These are phyloP conservation scores for Otus scops DNA, from an alignment of 2,797 vertebrate genomes.

Conservation along the genomic window DNA sequence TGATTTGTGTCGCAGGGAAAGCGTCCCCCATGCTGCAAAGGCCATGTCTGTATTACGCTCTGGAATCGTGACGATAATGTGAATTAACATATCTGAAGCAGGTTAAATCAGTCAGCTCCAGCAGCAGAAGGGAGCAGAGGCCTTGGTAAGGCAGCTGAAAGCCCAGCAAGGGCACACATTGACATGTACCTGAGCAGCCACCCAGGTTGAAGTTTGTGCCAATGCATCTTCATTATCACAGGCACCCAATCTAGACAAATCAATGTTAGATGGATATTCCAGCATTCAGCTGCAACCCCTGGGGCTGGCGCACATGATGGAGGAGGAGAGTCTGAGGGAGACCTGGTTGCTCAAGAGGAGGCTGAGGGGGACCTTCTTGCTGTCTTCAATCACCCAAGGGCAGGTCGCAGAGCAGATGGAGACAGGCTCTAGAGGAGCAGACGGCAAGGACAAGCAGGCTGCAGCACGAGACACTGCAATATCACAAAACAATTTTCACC, in stretches of 20 bases:
- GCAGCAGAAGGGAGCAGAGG: background rate
- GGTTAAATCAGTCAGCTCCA: background rate
- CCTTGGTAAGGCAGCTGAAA: background rate
- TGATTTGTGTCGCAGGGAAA: background rate
- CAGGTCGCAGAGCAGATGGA: background rate
- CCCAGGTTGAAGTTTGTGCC: background rate
- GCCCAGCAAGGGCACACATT: accelerated
- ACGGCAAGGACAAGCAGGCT: background rate
- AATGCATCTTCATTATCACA: background rate
- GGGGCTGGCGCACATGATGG: background rate
- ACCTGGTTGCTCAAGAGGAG: background rate
- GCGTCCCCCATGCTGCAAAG: background rate
- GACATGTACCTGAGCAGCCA: background rate
- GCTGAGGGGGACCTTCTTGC: background rate
- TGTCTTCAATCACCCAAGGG: accelerated
- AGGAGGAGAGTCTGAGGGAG: background rate
- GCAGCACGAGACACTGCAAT: background rate
- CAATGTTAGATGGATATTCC: background rate
- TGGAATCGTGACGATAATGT: background rate
- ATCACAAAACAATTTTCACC: background rate
- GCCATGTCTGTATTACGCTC: background rate
- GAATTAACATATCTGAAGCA: background rate
- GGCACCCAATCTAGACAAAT: background rate
- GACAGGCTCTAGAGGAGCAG: background rate
- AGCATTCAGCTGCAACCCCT: background rate